phyloP scores from a whole-genome alignment of 2,797 vertebrate species.

The Malurus splendens region DNA sequence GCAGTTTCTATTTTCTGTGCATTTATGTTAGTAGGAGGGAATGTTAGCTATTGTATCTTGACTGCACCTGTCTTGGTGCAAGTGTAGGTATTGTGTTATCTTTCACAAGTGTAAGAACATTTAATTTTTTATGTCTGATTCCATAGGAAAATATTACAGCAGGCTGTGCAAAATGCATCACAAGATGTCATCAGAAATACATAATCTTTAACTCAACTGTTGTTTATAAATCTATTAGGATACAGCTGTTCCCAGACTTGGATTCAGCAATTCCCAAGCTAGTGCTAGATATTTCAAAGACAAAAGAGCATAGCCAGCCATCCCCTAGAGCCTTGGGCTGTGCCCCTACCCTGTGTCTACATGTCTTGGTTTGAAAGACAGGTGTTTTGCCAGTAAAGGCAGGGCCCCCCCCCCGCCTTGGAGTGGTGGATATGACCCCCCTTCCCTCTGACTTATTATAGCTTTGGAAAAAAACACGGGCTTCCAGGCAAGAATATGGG shows the following conservation, averaged over 20 bases:
- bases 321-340: neutral
- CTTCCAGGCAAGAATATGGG: too few relatives aligned
- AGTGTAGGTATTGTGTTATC: neutral
- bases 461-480: too few relatives aligned
- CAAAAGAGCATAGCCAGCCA: neutral
- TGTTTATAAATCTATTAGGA: neutral
- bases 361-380: too few relatives aligned
- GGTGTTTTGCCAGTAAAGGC: too few relatives aligned
- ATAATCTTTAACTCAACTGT: neutral
- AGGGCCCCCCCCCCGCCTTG: too few relatives aligned
- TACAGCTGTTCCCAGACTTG: neutral
- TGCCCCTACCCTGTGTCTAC: accelerated
- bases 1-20: neutral
- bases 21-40: neutral
- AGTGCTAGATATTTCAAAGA: neutral
- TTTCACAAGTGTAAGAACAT: neutral
- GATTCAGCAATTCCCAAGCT: neutral
- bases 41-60: neutral
- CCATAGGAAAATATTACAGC: neutral
- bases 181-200: neutral
- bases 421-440: too few relatives aligned
- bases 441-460: too few relatives aligned
- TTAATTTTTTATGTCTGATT: neutral
- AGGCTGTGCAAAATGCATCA: neutral
- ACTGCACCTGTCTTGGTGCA: neutral